Evolutionary conservation across 1,140 invertebrate genomes (phyloP).

Genomic region (Maconellicoccus hirsutus): DNA sequence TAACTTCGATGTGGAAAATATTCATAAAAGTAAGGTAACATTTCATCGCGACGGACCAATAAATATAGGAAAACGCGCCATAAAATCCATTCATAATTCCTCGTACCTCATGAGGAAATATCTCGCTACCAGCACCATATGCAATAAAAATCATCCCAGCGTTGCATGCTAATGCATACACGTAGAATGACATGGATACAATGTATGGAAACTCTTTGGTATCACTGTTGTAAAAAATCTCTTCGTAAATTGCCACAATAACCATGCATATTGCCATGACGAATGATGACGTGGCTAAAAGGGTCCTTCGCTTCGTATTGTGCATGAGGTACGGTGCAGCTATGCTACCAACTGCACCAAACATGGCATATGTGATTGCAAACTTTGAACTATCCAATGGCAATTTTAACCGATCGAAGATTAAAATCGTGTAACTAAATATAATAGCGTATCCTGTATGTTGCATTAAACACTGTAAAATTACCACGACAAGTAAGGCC

Average conservation of each 20-base stretch:
- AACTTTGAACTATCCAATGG: background rate
- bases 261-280: conserved; percentile 3
- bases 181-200: background rate
- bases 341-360: background rate
- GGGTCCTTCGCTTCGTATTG: background rate
- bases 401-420: background rate
- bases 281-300: background rate
- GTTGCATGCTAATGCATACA: conserved; percentile 35
- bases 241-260: background rate
- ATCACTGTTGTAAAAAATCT: background rate
- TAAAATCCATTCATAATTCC: conserved; percentile 38
- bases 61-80: conserved; percentile 30
- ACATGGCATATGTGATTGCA: background rate
- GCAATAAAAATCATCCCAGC: conserved; percentile 36
- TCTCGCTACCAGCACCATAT: conserved; percentile 34
- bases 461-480: background rate
- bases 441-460: background rate
- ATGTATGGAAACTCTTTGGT: background rate
- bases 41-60: background rate
- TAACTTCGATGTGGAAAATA: no score
- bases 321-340: background rate
- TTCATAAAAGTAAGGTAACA: background rate
- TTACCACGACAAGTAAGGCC: no score
- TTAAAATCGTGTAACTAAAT: background rate
- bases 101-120: conserved; percentile 39